Percentiles rank a stretch among this genome's conserved stretches.
phyloP scores from a whole-genome alignment of 2,888 invertebrate genomes.

The Liopterus haemorrhoidalis region DNA sequence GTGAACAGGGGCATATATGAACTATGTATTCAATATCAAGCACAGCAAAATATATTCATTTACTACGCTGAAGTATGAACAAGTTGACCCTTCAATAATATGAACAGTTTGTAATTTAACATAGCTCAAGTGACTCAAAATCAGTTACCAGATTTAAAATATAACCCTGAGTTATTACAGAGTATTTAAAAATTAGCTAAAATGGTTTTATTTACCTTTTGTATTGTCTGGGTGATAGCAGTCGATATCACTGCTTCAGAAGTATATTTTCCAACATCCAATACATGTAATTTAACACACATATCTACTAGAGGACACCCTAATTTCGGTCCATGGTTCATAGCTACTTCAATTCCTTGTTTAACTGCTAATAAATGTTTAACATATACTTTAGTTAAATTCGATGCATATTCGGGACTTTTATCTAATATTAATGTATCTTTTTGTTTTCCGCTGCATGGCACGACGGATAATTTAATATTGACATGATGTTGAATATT shows the following conservation, averaged over 20 bases:
- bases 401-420: constrained; percentile 60
- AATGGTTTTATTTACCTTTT: constrained; percentile 54
- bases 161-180: too few species aligned
- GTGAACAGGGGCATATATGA: too few species aligned
- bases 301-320: constrained; percentile 77
- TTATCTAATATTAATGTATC: constrained; percentile 55
- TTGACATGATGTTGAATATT: constrained; percentile 55
- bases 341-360: constrained; percentile 63
- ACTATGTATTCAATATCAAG: too few species aligned
- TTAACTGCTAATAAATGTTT: constrained; percentile 64
- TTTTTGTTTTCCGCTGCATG: constrained; percentile 38
- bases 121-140: too few species aligned
- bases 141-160: too few species aligned
- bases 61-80: too few species aligned
- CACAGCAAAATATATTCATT: too few species aligned
- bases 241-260: constrained; percentile 77
- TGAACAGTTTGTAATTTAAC: too few species aligned
- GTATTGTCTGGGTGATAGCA: constrained; percentile 73
- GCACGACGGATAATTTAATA: constrained; percentile 57
- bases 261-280: constrained; percentile 68
- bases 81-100: too few species aligned
- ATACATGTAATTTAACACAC: constrained; percentile 68
- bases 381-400: constrained; percentile 60
- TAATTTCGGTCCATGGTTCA: constrained; percentile 77
- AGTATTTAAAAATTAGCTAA: constrained; percentile 29